Conservation (phyloP, 1,140 invertebrate species). For the Atta cephalotes region DNA sequence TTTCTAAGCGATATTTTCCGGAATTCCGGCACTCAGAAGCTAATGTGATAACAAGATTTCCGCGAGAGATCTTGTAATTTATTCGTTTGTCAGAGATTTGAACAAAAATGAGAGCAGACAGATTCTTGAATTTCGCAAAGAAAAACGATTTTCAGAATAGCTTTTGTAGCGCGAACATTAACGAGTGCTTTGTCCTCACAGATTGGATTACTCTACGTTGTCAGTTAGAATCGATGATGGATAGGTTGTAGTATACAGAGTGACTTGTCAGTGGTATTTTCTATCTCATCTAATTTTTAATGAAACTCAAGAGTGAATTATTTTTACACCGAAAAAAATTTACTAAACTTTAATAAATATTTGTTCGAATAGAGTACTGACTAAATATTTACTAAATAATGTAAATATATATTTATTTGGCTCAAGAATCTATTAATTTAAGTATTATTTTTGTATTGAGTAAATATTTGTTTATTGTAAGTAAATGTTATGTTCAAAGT, state of each 20-base stretch:
- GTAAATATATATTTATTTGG: too few relatives aligned
- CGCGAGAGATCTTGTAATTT: neutral
- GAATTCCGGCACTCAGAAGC: too few relatives aligned
- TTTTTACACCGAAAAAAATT: too few relatives aligned
- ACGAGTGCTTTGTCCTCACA: neutral
- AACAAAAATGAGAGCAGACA: neutral
- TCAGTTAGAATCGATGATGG: neutral
- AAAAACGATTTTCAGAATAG: conserved; percentile 13
- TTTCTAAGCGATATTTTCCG: neutral
- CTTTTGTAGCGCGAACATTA: neutral
- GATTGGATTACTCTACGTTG: neutral
- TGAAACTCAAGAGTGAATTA: neutral
- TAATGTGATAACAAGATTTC: conserved; percentile 23
- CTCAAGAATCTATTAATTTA: too few relatives aligned
- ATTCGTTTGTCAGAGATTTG: neutral
- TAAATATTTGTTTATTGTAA: too few relatives aligned
- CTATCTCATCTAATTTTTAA: neutral
- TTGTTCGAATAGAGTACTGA: too few relatives aligned
- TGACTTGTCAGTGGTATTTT: neutral
- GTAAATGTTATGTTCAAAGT: too few relatives aligned
- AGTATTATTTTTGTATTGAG: too few relatives aligned
- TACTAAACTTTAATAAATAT: too few relatives aligned
- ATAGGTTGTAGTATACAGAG: neutral
- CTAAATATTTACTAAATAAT: too few relatives aligned
- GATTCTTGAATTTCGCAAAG: neutral